Conservation (phyloP, 64 coral and sea anemone species). For the Montipora cactus region DNA sequence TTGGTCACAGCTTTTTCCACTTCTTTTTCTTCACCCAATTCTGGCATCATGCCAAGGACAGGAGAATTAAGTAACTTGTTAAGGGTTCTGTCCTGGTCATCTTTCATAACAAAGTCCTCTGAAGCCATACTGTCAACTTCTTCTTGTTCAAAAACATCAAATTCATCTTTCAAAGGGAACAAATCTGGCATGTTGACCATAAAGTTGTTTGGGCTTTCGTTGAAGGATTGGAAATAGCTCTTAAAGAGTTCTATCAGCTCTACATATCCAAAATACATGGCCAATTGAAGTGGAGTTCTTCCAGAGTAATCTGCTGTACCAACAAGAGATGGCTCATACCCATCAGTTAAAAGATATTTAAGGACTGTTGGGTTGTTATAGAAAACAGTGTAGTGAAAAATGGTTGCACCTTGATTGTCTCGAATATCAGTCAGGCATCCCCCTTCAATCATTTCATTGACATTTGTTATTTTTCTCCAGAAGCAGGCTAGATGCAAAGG, state of each 20-base stretch:
- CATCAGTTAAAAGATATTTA: slow-evolving; percentile 35
- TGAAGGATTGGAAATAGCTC: slow-evolving; percentile 38
- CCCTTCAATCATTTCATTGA: slow-evolving; percentile 16
- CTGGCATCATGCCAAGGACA: slow-evolving; percentile 35
- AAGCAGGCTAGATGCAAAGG: background rate
- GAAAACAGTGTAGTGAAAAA: slow-evolving; percentile 52
- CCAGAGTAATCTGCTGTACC: slow-evolving; percentile 42
- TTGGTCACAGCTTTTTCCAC: slow-evolving; percentile 42
- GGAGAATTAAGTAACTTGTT: slow-evolving; percentile 48
- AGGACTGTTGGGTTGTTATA: slow-evolving; percentile 56
- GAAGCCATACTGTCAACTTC: slow-evolving; percentile 42
- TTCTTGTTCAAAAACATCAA: slow-evolving; percentile 60
- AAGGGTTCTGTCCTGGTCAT: slow-evolving; percentile 50
- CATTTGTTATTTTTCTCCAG: slow-evolving; percentile 18
- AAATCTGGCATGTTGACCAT: slow-evolving; percentile 11
- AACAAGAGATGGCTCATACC: slow-evolving; percentile 35
- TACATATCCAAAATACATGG: slow-evolving; percentile 56
- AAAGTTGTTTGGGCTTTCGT: slow-evolving; percentile 14
- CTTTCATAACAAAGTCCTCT: slow-evolving; percentile 47
- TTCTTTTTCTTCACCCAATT: slow-evolving; percentile 45
- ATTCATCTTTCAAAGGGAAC: slow-evolving; percentile 46
- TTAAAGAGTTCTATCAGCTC: slow-evolving; percentile 41
- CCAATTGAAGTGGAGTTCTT: slow-evolving; percentile 61
- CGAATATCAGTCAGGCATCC: slow-evolving; percentile 41
- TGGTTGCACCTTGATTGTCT: slow-evolving; percentile 57